Evolutionary conservation across 2,888 invertebrate genomes (phyloP).

Genomic region (Limnephilus marmoratus): DNA sequence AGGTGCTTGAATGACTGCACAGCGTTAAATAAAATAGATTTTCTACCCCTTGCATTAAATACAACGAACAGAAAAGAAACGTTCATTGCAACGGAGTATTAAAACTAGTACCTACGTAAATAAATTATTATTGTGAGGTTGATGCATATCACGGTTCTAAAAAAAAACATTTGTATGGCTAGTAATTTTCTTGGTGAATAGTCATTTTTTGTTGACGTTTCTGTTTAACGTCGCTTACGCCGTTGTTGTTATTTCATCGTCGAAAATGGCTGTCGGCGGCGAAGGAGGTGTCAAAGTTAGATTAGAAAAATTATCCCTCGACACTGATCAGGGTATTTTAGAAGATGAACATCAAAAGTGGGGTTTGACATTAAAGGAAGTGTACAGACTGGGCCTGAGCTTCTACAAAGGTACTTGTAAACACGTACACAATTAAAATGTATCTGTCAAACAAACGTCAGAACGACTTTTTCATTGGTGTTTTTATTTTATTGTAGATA

Average conservation of each 20-base stretch:
- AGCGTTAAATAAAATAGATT: no score
- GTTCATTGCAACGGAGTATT: no score
- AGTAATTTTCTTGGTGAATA: neutral
- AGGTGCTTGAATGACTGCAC: no score
- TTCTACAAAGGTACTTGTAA: slow-evolving; percentile 92
- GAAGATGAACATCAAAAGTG: slow-evolving; percentile 79
- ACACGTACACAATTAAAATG: neutral
- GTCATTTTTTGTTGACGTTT: slow-evolving; percentile 62
- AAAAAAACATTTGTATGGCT: neutral
- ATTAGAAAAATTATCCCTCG: slow-evolving; percentile 68
- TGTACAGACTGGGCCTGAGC: slow-evolving; percentile 91
- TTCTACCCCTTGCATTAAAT: no score
- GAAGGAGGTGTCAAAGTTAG: slow-evolving; percentile 60
- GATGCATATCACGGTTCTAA: neutral
- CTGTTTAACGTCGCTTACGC: slow-evolving; percentile 58
- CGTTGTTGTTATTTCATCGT: slow-evolving; percentile 45
- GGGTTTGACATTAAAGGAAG: slow-evolving; percentile 85
- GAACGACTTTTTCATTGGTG: neutral
- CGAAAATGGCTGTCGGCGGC: slow-evolving; percentile 61
- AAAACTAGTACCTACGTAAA: neutral
- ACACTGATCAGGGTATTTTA: slow-evolving; percentile 76
- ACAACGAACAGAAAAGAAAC: no score
- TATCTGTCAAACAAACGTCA: slow-evolving; percentile 54
- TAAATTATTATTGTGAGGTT: neutral
- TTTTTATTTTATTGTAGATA: slow-evolving; percentile 82